Base-by-base conservation (phyloP, 2,113 vertebrate genomes). In the Pelvicachromis taeniatus region DNA sequence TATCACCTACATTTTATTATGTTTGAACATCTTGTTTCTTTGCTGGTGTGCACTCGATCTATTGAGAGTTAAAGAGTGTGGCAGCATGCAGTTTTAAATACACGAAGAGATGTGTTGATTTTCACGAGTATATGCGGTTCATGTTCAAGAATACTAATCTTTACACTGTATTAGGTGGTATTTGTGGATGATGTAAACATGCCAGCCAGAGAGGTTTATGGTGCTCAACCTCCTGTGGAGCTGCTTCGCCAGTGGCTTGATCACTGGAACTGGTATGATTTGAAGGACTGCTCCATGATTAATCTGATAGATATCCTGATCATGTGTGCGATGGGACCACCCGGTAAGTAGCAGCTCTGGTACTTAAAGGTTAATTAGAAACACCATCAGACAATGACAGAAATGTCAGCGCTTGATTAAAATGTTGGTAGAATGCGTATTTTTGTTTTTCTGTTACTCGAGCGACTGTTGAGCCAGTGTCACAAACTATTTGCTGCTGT, bases 101-200 rank as follows among this genome's bases (percentile, higher is more conserved):
- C 33, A 54, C 21, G 3, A 31, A 33, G 31, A 33, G 8, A 19
- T 45, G 19, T 65, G 35, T 23, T 21, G 0, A 35, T 38, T 63
- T 81, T 31, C 9, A 42, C n/a, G n/a, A 65, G 31, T 61, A 31
- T 17, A 50, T 77, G 4, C 10, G 14, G 29, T 35, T 52, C 14
- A 53, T 19, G 12, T 14, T 7, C 21, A 78, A n/a, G 13, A 54
- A 61, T 78, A 7, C 13, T 38, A 40, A 38, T 55, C 53, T 31
- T 31, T 83, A 2, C 52, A 33, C 89, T 21, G 29, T 35, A 77
- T 73, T 88, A 98, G 98, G 93, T 98, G 87, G 95, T 98, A 78
- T 99, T 99, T 96, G 97, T 98, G 87, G 98, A 98, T 89, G 98
- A 99, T 81, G 97, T 98, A 73, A 98, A 98, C 90, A 98, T 98